These are phyloP conservation scores for Pteromalus puparum DNA, from an alignment of 1,140 invertebrate genomes.

Conservation along the genomic window DNA sequence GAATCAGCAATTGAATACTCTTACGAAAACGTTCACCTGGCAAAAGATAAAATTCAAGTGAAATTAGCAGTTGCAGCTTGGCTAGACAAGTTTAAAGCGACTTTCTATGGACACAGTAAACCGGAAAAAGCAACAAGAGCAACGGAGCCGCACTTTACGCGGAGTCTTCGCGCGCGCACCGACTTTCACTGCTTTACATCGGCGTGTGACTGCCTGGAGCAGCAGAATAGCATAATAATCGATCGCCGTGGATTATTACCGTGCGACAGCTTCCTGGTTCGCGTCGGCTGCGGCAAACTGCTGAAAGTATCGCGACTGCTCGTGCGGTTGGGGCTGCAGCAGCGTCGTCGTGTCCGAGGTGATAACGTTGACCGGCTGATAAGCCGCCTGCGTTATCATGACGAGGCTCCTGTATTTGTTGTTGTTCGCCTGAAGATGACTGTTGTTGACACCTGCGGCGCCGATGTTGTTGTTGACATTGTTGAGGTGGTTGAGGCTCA, in stretches of 20 bases:
- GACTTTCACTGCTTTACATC: constrained; percentile 37
- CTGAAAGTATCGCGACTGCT: constrained; percentile 51
- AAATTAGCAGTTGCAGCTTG: background rate
- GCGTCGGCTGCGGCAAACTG: background rate
- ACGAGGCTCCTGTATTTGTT: constrained; percentile 90
- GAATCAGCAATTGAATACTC: background rate
- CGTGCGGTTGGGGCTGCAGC: constrained; percentile 71
- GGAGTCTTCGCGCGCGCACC: background rate
- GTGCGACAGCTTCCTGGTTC: background rate
- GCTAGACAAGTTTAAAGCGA: constrained; percentile 1
- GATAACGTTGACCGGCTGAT: constrained; percentile 81
- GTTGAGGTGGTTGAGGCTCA: constrained; percentile 20
- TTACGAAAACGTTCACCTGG: background rate
- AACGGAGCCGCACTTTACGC: background rate
- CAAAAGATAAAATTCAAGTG: background rate
- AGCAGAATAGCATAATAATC: background rate
- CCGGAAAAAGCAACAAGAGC: background rate
- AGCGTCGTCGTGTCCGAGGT: constrained; percentile 83
- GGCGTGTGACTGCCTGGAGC: constrained; percentile 50
- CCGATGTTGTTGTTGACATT: constrained; percentile 22
- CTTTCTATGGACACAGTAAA: background rate
- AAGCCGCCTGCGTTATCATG: constrained; percentile 87
- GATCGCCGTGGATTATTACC: constrained; percentile 16
- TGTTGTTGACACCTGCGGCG: constrained; percentile 7
- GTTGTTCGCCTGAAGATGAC: constrained; percentile 56